Evolutionary conservation across 2,113 vertebrate genomes (phyloP).

Genomic region (Lycocorax pyrrhopterus): DNA sequence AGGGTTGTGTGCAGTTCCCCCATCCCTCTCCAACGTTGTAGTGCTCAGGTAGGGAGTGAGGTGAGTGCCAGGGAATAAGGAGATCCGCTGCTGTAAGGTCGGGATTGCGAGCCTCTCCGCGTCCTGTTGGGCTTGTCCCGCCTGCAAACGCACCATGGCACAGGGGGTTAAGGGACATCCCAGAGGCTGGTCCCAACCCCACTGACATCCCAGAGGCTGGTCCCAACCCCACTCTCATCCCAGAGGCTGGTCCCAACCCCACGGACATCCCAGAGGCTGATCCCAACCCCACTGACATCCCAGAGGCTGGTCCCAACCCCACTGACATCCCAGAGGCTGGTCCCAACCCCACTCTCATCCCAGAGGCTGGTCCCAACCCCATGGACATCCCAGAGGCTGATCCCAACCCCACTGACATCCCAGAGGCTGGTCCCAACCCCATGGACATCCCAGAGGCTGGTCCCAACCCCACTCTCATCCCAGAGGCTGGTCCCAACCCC

Average conservation of each 20-base stretch:
- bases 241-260: no score
- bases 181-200: no score
- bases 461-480: no score
- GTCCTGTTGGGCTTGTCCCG: constrained; percentile 83
- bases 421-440: background rate
- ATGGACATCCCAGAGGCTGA: no score
- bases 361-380: background rate
- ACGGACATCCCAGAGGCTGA: background rate
- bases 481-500: no score
- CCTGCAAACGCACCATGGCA: constrained; percentile 58
- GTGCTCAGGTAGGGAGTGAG: constrained; percentile 88
- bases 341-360: constrained; percentile 66
- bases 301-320: background rate
- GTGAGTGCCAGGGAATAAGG: constrained; percentile 87
- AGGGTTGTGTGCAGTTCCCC: constrained; percentile 81
- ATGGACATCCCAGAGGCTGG: background rate
- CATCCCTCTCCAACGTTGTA: constrained; percentile 82
- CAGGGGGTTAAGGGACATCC: background rate
- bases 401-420: constrained; percentile 67
- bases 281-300: constrained; percentile 67
- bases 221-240: no score
- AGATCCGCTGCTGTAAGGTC: constrained; percentile 83
- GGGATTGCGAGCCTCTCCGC: constrained; percentile 81
- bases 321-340: constrained; percentile 72
- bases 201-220: no score